Base-by-base conservation (phyloP, 1,140 invertebrate species). In the Drosophila nigrodunni region DNA sequence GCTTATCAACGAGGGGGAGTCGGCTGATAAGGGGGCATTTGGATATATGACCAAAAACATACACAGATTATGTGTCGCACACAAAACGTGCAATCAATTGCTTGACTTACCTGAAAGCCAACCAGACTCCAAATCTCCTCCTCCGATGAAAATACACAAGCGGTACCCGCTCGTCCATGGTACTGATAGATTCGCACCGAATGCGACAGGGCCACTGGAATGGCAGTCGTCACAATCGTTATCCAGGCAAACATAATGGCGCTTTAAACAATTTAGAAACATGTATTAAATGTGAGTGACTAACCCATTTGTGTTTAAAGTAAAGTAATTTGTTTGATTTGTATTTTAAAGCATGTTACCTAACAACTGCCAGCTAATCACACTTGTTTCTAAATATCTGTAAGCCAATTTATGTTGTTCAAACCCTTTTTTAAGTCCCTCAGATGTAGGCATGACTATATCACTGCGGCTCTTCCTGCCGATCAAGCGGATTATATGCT, bases 231-330 rank as follows among this genome's bases (percentile, higher is more conserved):
- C 7, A 97, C 92, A 30, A 98, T 96, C 34, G 98, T 94, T 9
- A 96, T 93, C 98, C 98, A 99, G 15, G 95, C 95, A 71, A 96
- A 93, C 18, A 94, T 94, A 71, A 98, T 97, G 25, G 97, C 97
- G 43, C 44, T 95, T 34, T 15, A 39, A 57, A 15, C 1, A 41
- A 9, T 21, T 3, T 41, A 3, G 15, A 3, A 11, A 57, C 25
- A 30, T 5, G 6, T 30, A 30, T 30, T 5, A 30, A 30, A 30
- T 30, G 25, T 30, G 6, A 30, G 25, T 5, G 25, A 21, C 18
- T 21, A 21, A 21, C 18, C 0, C 18, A 21, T 1, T 21, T 21
- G 18, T 2, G 18, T 21, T 21, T 21, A 21, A 21, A 21, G 18
- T 21, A 21, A 21, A 2, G 18, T 21, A 21, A 21, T 21, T 21